Base-by-base conservation (phyloP, 1,140 invertebrate genomes). In the Drosophila mayri region DNA sequence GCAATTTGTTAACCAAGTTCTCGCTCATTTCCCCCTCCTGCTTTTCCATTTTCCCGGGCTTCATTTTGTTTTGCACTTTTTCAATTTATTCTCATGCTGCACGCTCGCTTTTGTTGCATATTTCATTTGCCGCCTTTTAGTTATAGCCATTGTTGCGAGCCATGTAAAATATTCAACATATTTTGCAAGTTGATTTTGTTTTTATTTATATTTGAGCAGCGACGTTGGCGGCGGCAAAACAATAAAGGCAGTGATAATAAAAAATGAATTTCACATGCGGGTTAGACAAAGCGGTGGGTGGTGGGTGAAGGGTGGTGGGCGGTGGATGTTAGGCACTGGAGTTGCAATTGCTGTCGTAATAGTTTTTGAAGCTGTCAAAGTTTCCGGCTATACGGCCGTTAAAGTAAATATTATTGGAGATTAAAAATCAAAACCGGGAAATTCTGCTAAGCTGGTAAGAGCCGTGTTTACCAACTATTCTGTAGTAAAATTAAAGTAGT, bases 91-190 rank as follows among this genome's bases (percentile, higher is more conserved):
- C 82, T 58, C 72, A 70, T 80, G 80, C 76, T 71, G 71, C 76
- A 68, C 64, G 84, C 85, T 88, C 77, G 68, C 44, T 90, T 90
- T 90, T 88, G 84, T 84, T 88, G 84, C 84, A 88, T 88, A 90
- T 88, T 87, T 87, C 80, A 87, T 87, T 84, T 87, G 66, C 72
- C 80, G 79, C 84, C 79, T 87, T 87, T 88, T 88, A 87, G 83
- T 86, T 87, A 83, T 86, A 67, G 74, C 82, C 70, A 76, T 81
- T 79, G 67, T 73, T 74, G 71, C 32, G 71, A 64, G 59, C 85
- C 61, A 58, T 68, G 85, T 90, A 76, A 90, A 88, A 88, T 88
- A 88, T 88, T 87, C 85, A 84, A 81, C 81, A 88, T 90, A 88
- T 88, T 86, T 90, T 78, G 73, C 84, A 81, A 90, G 84, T 80